Evolutionary conservation across 1,140 invertebrate genomes (phyloP), one percentile per base, ranked within the genome.

Genomic region (Lepeophtheirus salmonis): DNA sequence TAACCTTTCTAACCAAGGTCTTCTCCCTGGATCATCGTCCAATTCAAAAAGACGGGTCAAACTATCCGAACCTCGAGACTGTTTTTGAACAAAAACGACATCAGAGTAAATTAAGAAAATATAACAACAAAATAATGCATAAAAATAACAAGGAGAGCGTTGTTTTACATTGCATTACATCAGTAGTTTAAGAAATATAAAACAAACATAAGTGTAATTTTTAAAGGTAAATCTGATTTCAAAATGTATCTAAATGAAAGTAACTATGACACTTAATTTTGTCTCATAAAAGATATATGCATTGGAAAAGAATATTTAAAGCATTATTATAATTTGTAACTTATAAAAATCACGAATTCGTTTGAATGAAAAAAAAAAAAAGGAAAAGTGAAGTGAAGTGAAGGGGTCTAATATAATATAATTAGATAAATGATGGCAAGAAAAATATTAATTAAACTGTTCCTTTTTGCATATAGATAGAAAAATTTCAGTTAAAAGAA

Each of bases 31-130:
- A 70, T 88, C 86, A 67, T 90, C 87, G 68, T 94, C 90, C 86
- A 97, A 89, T 74, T 96, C 91, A 72, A 91, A 95, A 66, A 96
- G 76, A 74, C 94, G 92, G 68, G 83, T 80, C 70, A 92, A 76
- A 73, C 83, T 89, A 75, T 89, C 86, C 23, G 55, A 52, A 22
- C 50, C 21, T 10, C 50, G 24, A 55, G 66, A 63, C 65, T 66
- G 65, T 64, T 6, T 21, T 10, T 52, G 20, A 6, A 22, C 30
- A 41, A 12, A 12, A n/a, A n/a, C 10, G 30, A 41, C 10, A 41
- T 12, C n/a, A 41, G 10, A 41, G n/a, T 12, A 41, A 10, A 41
- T 12, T n/a, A 41, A 41, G 10, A 10, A 41, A 10, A 41, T 12
- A 41, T n/a, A n/a, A 41, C 30, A 41, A 41, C n/a, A 12, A 41